These are phyloP conservation scores for Riparia riparia DNA, from an alignment of 2,113 vertebrate genomes.

Conservation along the genomic window DNA sequence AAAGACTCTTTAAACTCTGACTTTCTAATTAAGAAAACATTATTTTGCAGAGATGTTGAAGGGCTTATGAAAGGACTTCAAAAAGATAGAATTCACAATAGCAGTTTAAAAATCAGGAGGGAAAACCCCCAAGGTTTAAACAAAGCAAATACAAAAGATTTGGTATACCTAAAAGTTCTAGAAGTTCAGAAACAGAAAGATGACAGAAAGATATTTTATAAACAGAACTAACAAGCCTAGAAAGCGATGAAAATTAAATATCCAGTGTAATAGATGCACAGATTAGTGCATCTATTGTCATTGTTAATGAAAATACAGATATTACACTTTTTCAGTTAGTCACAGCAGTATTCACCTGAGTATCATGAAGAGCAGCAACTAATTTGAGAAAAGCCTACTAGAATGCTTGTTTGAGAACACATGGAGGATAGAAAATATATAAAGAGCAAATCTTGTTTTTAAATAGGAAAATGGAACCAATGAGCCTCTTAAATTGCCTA, in stretches of 20 bases:
- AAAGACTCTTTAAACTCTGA: background rate
- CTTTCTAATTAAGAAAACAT: background rate
- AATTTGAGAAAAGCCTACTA: background rate
- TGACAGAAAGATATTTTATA: background rate
- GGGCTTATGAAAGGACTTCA: background rate
- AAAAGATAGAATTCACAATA: background rate
- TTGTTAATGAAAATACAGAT: background rate
- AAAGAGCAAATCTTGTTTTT: background rate
- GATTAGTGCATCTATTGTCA: background rate
- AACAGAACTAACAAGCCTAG: background rate
- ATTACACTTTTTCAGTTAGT: background rate
- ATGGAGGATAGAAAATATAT: background rate
- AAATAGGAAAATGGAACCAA: background rate
- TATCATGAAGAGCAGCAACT: background rate
- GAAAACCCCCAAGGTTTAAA: background rate
- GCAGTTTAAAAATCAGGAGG: background rate
- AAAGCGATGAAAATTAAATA: background rate
- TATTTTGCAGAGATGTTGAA: background rate
- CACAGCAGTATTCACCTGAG: background rate
- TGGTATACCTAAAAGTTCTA: background rate
- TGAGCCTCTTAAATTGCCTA: background rate
- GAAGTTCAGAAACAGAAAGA: background rate
- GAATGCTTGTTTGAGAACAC: background rate
- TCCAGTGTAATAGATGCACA: background rate
- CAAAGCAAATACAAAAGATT: background rate